A percentile compares a stretch with the other conserved stretches of the same genome.
These are phyloP conservation scores for Osmerus eperlanus DNA, from an alignment of 2,113 vertebrate species.

Conservation along the genomic window DNA sequence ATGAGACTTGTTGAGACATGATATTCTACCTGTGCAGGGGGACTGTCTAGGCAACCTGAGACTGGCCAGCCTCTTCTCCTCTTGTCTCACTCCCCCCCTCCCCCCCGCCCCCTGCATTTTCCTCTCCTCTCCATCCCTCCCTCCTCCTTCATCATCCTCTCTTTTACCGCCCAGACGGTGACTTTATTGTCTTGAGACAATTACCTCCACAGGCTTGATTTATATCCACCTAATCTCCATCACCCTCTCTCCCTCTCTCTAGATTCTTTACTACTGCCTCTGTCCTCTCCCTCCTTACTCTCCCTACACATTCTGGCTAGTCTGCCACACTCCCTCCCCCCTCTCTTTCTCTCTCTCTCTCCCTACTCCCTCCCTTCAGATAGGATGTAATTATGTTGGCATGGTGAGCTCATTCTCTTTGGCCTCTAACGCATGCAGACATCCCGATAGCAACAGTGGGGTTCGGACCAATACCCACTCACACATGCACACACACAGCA, in stretches of 20 bases:
- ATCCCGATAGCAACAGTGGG: not conserved
- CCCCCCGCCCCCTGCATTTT: not conserved
- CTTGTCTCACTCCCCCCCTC: not conserved
- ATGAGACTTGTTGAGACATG: too few species aligned
- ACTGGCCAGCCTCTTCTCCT: too few species aligned
- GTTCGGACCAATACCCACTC: not conserved
- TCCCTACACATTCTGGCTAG: not conserved
- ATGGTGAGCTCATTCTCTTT: constrained; percentile 31
- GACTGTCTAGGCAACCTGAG: too few species aligned
- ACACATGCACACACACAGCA: not conserved
- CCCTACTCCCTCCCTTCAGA: constrained; percentile 23
- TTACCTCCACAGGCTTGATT: constrained; percentile 51
- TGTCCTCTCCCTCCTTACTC: not conserved
- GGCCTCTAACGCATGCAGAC: constrained; percentile 21
- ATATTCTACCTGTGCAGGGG: too few species aligned
- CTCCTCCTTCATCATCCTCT: constrained; percentile 2
- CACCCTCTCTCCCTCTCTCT: constrained; percentile 40
- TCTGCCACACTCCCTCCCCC: not conserved
- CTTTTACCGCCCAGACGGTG: constrained; percentile 23
- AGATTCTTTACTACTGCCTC: too few species aligned
- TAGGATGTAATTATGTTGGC: constrained; percentile 38
- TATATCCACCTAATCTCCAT: constrained; percentile 51
- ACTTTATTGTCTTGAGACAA: constrained; percentile 48
- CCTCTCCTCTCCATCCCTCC: constrained; percentile 1
- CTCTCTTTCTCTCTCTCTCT: constrained; percentile 6